phyloP scores from a whole-genome alignment of 2,113 vertebrate species.

The Nycticorax nycticorax region DNA sequence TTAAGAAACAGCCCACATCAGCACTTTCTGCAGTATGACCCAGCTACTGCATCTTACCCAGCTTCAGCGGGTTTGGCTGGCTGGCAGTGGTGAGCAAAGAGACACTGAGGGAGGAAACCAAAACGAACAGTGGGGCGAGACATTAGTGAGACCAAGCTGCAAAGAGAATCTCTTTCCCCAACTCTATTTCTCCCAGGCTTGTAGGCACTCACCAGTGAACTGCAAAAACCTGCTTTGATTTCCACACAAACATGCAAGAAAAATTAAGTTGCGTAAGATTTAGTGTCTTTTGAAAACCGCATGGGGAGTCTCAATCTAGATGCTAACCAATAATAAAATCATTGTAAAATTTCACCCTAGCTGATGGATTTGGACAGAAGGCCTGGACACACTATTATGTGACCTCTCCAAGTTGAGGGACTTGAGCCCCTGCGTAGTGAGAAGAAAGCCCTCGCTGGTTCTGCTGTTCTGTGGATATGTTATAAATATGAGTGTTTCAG shows the following conservation, averaged over 20 bases:
- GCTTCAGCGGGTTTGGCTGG: not conserved
- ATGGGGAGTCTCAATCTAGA: not conserved
- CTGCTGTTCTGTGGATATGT: not conserved
- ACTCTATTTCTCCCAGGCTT: not conserved
- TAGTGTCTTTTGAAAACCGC: not conserved
- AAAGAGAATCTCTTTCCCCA: not conserved
- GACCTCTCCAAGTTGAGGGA: not conserved
- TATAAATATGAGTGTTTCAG: not conserved
- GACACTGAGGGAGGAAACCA: not conserved
- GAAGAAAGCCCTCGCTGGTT: not conserved
- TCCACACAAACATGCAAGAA: fast-evolving
- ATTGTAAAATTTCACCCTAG: not conserved
- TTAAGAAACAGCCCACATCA: constrained; percentile 48
- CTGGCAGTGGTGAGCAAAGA: not conserved
- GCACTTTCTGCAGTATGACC: constrained; percentile 36
- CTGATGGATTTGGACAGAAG: not conserved
- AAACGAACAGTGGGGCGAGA: not conserved
- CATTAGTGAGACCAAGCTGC: not conserved
- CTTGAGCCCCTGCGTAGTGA: not conserved
- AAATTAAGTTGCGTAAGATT: not conserved
- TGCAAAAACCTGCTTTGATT: not conserved
- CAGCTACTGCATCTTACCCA: constrained; percentile 2
- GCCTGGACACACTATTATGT: not conserved
- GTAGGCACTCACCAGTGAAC: not conserved
- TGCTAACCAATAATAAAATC: not conserved